Conservation (phyloP, 2,888 invertebrate genomes). For the Dynastes grantii region DNA sequence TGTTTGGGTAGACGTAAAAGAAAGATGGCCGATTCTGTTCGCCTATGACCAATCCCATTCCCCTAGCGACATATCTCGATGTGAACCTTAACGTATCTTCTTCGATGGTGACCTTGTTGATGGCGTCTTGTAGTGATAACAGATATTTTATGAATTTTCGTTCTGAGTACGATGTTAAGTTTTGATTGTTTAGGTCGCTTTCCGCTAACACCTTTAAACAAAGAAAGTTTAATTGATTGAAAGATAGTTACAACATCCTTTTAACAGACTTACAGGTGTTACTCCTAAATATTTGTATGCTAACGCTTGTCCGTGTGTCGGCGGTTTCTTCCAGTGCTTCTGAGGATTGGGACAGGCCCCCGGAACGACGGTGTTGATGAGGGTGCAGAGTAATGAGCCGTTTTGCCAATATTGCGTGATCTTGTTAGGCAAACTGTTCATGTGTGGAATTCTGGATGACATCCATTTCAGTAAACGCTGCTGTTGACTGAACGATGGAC, state of each 20-base stretch:
- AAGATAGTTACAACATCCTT: background rate
- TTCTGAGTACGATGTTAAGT: conserved; percentile 73
- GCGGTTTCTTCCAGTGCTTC: conserved; percentile 70
- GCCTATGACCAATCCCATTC: conserved; percentile 76
- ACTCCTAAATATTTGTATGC: conserved; percentile 77
- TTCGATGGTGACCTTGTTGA: conserved; percentile 59
- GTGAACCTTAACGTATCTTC: conserved; percentile 64
- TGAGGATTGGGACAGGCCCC: conserved; percentile 75
- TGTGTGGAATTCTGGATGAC: conserved; percentile 60
- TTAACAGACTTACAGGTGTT: conserved; percentile 71
- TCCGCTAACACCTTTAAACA: conserved; percentile 73
- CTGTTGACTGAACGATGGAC: conserved; percentile 65
- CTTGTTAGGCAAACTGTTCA: conserved; percentile 62
- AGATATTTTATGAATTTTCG: conserved; percentile 74
- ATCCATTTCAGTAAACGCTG: conserved; percentile 67
- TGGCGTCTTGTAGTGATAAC: conserved; percentile 70
- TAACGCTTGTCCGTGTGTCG: conserved; percentile 75
- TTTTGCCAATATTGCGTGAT: conserved; percentile 74
- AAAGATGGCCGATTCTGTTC: conserved; percentile 73
- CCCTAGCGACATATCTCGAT: conserved; percentile 75
- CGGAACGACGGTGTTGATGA: conserved; percentile 75
- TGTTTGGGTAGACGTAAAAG: conserved; percentile 74
- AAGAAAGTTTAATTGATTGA: background rate
- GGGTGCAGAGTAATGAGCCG: conserved; percentile 76
- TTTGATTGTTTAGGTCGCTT: conserved; percentile 72